A percentile compares a stretch with the other conserved stretches of the same genome.
Evolutionary conservation across 2,888 invertebrate genomes (phyloP).

Genomic region (Athalia cordata): DNA sequence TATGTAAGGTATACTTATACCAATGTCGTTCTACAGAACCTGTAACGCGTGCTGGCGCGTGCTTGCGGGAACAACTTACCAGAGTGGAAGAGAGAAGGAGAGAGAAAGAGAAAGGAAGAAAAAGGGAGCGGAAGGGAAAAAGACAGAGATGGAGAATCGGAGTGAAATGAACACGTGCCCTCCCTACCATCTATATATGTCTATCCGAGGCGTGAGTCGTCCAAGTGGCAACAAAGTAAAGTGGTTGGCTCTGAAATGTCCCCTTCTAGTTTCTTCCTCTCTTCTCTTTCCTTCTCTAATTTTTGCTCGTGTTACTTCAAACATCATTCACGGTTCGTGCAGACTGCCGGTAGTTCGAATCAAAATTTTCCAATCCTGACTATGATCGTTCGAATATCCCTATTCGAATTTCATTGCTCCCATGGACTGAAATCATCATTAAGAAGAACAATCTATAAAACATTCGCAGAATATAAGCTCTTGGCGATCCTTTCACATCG

Average conservation of each 20-base stretch:
- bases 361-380: no score
- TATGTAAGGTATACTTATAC: no score
- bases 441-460: no score
- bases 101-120: constrained; percentile 14
- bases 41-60: constrained; percentile 8
- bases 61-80: no score
- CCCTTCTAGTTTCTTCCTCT: neutral
- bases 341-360: neutral
- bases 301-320: neutral
- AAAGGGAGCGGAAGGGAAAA: neutral
- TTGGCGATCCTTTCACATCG: no score
- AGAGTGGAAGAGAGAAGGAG: constrained; percentile 26
- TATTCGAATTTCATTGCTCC: no score
- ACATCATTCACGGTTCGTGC: neutral
- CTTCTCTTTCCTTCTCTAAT: neutral
- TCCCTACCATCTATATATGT: neutral
- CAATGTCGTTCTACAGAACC: neutral
- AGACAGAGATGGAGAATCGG: neutral
- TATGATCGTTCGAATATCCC: no score
- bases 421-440: no score
- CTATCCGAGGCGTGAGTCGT: constrained; percentile 24
- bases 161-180: constrained; percentile 41
- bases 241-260: neutral
- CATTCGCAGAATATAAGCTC: no score
- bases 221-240: constrained; percentile 39